These are phyloP conservation scores for Embiotoca jacksoni DNA, from an alignment of 2,113 vertebrate genomes.

Conservation along the genomic window DNA sequence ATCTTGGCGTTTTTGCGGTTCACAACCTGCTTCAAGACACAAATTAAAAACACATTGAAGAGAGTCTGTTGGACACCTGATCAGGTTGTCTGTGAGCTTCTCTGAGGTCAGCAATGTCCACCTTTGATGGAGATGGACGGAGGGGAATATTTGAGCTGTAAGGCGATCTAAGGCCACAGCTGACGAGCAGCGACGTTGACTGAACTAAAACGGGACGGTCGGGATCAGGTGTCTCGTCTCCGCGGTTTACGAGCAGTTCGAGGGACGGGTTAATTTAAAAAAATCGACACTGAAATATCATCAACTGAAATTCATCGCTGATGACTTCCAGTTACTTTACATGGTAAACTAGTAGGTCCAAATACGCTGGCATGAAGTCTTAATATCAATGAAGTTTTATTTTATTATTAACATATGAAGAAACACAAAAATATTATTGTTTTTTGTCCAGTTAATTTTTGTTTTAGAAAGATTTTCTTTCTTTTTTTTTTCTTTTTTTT, in stretches of 20 bases:
- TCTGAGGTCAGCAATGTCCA: slow-evolving; percentile 64
- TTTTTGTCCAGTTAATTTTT: too few species aligned
- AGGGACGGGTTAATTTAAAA: slow-evolving; percentile 11
- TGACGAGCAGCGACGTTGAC: slow-evolving; percentile 64
- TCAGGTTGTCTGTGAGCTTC: slow-evolving; percentile 15
- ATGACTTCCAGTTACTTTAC: not conserved
- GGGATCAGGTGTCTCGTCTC: slow-evolving; percentile 42
- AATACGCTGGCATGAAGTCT: not conserved
- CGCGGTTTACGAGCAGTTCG: not conserved
- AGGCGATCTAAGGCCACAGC: slow-evolving; percentile 71
- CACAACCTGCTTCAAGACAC: slow-evolving; percentile 59
- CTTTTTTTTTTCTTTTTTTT: too few species aligned
- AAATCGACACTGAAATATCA: not conserved
- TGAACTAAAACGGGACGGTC: slow-evolving; percentile 67
- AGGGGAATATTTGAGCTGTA: slow-evolving; percentile 53
- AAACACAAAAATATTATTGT: too few species aligned
- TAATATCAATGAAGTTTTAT: not conserved
- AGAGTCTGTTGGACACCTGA: not conserved
- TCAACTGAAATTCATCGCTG: not conserved
- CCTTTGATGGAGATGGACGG: slow-evolving; percentile 24
- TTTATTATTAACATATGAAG: too few species aligned
- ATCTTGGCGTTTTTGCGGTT: slow-evolving; percentile 57
- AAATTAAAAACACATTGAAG: not conserved
- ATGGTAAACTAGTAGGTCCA: not conserved
- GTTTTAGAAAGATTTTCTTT: too few species aligned